Percentiles rank a stretch among this genome's conserved stretches.
phyloP scores from a whole-genome alignment of 2,888 invertebrate species.

The Dasypolia templi region DNA sequence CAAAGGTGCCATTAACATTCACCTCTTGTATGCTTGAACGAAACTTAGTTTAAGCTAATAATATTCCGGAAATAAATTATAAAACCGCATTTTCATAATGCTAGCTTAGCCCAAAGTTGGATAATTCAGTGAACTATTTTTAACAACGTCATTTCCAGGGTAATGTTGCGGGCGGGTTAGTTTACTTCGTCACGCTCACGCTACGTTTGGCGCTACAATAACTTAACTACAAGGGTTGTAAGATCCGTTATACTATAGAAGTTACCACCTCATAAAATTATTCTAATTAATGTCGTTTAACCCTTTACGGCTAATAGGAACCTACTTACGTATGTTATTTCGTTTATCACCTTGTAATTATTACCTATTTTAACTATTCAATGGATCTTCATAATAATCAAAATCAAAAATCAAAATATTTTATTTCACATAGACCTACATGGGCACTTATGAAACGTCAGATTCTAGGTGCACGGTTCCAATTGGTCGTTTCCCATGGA shows the following conservation, averaged over 20 bases:
- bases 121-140: slow-evolving; percentile 2
- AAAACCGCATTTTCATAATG: slow-evolving; percentile 23
- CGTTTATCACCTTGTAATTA: not conserved
- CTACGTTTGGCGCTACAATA: slow-evolving; percentile 60
- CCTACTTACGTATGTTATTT: slow-evolving; percentile 1
- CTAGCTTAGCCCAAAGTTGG: slow-evolving; percentile 19
- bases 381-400: not conserved
- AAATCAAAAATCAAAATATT: too few relatives aligned
- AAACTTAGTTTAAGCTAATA: slow-evolving; percentile 2
- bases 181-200: slow-evolving; percentile 65
- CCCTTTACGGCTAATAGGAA: slow-evolving; percentile 5
- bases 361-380: not conserved
- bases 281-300: slow-evolving; percentile 28
- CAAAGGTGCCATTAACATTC: not conserved
- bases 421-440: too few relatives aligned
- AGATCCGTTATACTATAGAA: slow-evolving; percentile 35
- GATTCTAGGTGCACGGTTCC: too few relatives aligned
- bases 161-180: slow-evolving; percentile 40
- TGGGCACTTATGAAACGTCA: too few relatives aligned
- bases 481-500: too few relatives aligned
- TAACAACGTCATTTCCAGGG: slow-evolving; percentile 48
- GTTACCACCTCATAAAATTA: slow-evolving; percentile 47
- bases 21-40: slow-evolving; percentile 6
- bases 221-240: slow-evolving; percentile 59
- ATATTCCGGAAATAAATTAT: slow-evolving; percentile 8